phyloP scores from a whole-genome alignment of 2,888 invertebrate genomes.

The Drosophila acutilabella region DNA sequence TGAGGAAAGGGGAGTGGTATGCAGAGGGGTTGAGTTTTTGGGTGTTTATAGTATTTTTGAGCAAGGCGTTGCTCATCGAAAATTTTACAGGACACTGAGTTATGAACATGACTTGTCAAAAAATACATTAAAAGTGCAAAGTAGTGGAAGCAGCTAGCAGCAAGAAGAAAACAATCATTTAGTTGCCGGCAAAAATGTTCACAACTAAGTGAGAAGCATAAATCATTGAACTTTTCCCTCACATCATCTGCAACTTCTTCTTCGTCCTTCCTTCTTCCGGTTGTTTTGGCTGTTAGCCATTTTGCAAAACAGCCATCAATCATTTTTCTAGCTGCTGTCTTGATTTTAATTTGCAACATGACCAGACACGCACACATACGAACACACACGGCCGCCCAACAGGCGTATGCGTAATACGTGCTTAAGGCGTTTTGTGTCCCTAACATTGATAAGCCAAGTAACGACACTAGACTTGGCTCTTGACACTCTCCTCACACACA shows the following conservation, averaged over 20 bases:
- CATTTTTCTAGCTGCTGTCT: slow-evolving; percentile 61
- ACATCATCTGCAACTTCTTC: neutral
- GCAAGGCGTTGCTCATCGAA: slow-evolving; percentile 46
- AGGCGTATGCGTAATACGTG: slow-evolving; percentile 48
- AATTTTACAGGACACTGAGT: slow-evolving; percentile 78
- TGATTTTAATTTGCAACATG: slow-evolving; percentile 77
- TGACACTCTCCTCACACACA: neutral
- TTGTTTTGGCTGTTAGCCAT: slow-evolving; percentile 25
- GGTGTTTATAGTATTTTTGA: slow-evolving; percentile 22
- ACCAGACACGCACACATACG: slow-evolving; percentile 22
- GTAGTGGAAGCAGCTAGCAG: slow-evolving; percentile 53
- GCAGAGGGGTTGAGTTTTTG: neutral
- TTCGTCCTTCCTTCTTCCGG: neutral
- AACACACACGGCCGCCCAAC: slow-evolving; percentile 9
- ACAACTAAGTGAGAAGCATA: slow-evolving; percentile 64
- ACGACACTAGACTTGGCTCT: slow-evolving; percentile 14
- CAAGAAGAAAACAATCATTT: slow-evolving; percentile 72
- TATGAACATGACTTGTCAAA: slow-evolving; percentile 81
- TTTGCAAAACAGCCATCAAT: slow-evolving; percentile 68
- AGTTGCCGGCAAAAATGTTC: slow-evolving; percentile 58
- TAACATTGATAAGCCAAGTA: slow-evolving; percentile 60
- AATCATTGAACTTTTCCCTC: slow-evolving; percentile 71
- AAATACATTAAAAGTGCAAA: slow-evolving; percentile 76
- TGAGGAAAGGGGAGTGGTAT: neutral
- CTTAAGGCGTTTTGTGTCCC: slow-evolving; percentile 51